These are phyloP conservation scores for Cranoglanis bouderius DNA, from an alignment of 2,113 vertebrate genomes.

Conservation along the genomic window DNA sequence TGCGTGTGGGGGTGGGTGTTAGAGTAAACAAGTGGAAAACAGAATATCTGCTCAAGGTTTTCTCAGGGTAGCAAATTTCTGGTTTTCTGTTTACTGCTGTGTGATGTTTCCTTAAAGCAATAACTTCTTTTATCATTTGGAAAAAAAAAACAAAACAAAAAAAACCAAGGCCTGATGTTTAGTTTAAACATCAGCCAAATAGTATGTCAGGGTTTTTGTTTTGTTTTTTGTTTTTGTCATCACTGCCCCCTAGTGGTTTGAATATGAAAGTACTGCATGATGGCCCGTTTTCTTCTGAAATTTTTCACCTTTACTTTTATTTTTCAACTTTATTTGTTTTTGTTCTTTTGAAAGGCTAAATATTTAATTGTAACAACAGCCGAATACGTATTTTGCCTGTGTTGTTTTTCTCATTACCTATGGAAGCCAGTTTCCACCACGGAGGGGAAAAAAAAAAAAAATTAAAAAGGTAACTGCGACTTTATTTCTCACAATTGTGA, in stretches of 20 bases:
- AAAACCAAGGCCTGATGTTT: background rate
- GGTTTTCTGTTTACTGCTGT: constrained; percentile 1
- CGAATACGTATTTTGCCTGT: background rate
- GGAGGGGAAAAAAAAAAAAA: no score
- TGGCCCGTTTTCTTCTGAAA: background rate
- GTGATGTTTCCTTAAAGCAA: background rate
- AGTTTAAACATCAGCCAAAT: background rate
- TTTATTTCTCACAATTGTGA: no score
- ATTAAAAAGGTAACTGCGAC: no score
- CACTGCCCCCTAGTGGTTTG: constrained; percentile 19
- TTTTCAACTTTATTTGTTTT: background rate
- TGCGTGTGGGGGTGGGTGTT: background rate
- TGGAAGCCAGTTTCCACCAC: no score
- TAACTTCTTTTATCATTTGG: background rate
- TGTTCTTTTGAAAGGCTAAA: background rate
- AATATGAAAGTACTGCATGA: background rate
- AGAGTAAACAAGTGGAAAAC: background rate
- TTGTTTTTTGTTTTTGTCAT: no score
- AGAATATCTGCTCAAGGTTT: constrained; percentile 4
- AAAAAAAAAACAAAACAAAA: background rate
- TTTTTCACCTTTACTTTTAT: background rate
- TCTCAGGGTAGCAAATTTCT: constrained; percentile 27
- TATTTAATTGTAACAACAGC: background rate
- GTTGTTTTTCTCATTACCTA: background rate
- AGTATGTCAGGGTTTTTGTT: background rate